phyloP scores from a whole-genome alignment of 2,113 vertebrate species.

The Oncorhynchus gorbuscha region DNA sequence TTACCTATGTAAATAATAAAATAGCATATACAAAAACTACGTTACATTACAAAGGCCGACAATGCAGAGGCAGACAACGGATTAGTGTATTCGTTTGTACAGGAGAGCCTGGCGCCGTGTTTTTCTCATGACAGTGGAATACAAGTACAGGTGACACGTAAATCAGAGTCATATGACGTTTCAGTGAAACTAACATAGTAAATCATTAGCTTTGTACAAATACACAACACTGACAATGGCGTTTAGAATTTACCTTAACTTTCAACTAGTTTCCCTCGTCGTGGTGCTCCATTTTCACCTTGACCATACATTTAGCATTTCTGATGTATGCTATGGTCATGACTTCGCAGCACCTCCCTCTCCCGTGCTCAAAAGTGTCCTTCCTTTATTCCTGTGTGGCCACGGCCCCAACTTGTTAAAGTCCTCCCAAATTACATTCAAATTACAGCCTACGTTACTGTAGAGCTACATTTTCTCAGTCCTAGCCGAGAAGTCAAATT shows the following conservation, averaged over 20 bases:
- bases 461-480: no score
- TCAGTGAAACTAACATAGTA: neutral
- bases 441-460: no score
- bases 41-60: no score
- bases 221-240: neutral
- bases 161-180: neutral
- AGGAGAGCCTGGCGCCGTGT: no score
- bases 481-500: no score
- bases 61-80: no score
- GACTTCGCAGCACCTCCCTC: constrained; percentile 47
- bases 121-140: neutral
- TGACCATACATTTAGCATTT: neutral
- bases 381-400: constrained; percentile 1
- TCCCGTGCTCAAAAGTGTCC: constrained; percentile 8
- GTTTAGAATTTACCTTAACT: constrained; percentile 20
- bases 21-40: no score
- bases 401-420: no score
- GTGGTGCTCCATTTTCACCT: constrained; percentile 1
- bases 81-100: no score
- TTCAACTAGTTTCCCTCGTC: neutral
- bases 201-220: neutral
- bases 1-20: no score
- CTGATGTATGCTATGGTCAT: constrained; percentile 7
- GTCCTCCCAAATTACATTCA: no score
- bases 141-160: constrained; percentile 26